phyloP scores from a whole-genome alignment of 1,140 invertebrate genomes.

The Octopus sinensis region DNA sequence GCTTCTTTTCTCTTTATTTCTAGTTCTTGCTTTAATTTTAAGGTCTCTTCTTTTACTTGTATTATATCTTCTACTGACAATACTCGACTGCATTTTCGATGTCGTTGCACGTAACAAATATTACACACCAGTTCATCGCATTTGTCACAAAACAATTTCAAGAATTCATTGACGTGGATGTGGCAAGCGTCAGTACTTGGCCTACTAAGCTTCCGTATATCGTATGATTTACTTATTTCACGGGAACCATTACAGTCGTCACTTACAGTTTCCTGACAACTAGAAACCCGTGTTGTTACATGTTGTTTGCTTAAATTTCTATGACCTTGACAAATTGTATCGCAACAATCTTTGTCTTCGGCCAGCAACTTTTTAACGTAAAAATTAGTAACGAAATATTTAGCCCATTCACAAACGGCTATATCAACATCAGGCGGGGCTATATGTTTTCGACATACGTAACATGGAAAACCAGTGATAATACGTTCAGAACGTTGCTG shows the following conservation, averaged over 20 bases:
- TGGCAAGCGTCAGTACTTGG: neutral
- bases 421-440: neutral
- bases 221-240: no score
- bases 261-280: no score
- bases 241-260: no score
- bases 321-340: no score
- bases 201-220: no score
- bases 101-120: neutral
- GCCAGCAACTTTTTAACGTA: neutral
- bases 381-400: neutral
- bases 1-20: neutral
- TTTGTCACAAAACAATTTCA: neutral
- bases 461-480: neutral
- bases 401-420: neutral
- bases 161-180: neutral
- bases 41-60: neutral
- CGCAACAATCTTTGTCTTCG: neutral
- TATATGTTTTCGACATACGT: neutral
- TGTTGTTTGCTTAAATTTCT: no score
- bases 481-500: slow-evolving; percentile 4
- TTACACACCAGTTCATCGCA: neutral
- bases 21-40: neutral
- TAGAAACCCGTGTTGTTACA: no score
- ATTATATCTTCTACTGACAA: neutral
- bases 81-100: neutral